phyloP scores from a whole-genome alignment of 1,140 invertebrate genomes.

The Pseudomyrmex flavicornis region DNA sequence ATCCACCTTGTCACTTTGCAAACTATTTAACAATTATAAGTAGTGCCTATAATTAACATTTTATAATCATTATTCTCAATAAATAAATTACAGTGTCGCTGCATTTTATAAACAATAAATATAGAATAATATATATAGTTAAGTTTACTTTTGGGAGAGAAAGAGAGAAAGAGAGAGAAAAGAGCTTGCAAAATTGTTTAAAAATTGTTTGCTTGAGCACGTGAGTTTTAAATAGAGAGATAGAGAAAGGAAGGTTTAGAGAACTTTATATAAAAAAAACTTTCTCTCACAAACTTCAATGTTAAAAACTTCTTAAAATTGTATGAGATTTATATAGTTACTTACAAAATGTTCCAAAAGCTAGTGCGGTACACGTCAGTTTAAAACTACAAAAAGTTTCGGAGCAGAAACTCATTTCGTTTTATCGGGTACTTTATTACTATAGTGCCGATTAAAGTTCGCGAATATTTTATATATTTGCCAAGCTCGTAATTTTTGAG shows the following conservation, averaged over 20 bases:
- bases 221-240: too few relatives aligned
- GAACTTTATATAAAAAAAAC: too few relatives aligned
- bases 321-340: constrained; percentile 1
- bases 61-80: neutral
- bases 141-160: too few relatives aligned
- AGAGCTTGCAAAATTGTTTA: too few relatives aligned
- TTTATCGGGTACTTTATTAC: constrained; percentile 22
- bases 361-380: neutral
- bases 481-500: constrained; percentile 8
- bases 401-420: neutral
- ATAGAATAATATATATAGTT: too few relatives aligned
- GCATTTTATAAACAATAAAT: too few relatives aligned
- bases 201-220: too few relatives aligned
- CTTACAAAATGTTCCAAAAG: neutral
- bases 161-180: too few relatives aligned
- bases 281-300: neutral
- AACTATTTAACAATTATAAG: constrained; percentile 41
- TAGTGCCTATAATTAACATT: neutral
- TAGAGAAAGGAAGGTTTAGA: neutral
- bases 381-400: neutral
- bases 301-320: neutral
- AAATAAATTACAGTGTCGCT: neutral
- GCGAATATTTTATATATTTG: neutral
- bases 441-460: neutral
- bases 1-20: constrained; percentile 11